Base-by-base conservation (phyloP, 2,888 invertebrate genomes). In the Drosophila mimica region DNA sequence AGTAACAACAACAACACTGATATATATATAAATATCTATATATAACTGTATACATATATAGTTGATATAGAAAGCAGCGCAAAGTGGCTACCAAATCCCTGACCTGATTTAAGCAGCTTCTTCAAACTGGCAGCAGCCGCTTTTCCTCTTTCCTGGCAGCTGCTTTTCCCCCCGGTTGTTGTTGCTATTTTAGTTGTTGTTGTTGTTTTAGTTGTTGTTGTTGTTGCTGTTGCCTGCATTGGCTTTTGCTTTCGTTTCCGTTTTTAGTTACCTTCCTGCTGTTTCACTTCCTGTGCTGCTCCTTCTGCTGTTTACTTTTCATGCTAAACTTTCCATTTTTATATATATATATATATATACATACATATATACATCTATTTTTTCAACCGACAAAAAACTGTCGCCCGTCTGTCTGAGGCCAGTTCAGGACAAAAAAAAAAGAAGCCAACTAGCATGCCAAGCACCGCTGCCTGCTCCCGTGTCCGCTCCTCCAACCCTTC, bases 271-370 rank as follows among this genome's bases (percentile, higher is more conserved):
- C 84, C 88, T 84, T 74, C 69, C 70, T 76, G 69, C 81, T 67
- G 68, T 68, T 70, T 62, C 52, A 25, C 62, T 67, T 73, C 70
- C 69, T 69, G 69, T 72, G 53, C 66, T 58, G 69, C 72, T 51
- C 66, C 54, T 62, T 38, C 54, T 38, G 34, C 58, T 52, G 54
- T 63, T 56, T 72, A 70, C 70, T 75, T 84, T 83, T 78, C 73
- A 85, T 85, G 85, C 88, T 79, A 81, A 87, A 85, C 85, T 85
- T 85, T 85, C 85, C 83, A 79, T 85, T 85, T 85, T 84, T 82
- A 72, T 79, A 63, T 62, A 36, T 38, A 28, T 31, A 53, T 34
- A 34, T 25, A 34, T 34, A 15, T 34, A 25, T 34, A 51, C 79
- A 70, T 79, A 61, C 53, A 36, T 62, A 28, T 25, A 56, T 38